These are phyloP conservation scores for Myodes glareolus DNA, from an alignment of 2,113 vertebrate species.

Conservation along the genomic window DNA sequence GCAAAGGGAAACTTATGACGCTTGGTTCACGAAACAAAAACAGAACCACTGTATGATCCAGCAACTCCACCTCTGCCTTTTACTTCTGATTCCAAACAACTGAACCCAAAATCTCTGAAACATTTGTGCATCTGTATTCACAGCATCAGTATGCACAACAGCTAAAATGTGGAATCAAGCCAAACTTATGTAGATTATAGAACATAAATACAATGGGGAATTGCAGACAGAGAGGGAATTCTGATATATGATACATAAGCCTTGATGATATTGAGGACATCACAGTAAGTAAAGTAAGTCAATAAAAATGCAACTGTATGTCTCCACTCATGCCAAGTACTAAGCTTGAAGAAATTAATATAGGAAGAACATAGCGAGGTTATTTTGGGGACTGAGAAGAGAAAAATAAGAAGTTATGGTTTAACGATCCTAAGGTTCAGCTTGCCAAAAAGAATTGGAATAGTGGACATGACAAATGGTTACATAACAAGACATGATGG, in stretches of 20 bases:
- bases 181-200: not conserved
- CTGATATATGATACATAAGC: not conserved
- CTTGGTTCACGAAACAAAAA: not conserved
- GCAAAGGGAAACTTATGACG: not conserved
- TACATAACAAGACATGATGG: not conserved
- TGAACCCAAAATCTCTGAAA: not conserved
- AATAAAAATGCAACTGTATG: not conserved
- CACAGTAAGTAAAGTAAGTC: not conserved
- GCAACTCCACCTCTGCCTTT: not conserved
- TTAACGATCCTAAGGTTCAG: not conserved
- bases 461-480: not conserved
- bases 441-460: not conserved
- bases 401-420: not conserved
- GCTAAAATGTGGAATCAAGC: not conserved
- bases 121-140: not conserved
- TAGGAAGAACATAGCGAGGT: not conserved
- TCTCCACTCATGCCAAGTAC: not conserved
- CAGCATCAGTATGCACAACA: not conserved
- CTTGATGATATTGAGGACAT: not conserved
- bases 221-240: not conserved
- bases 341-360: not conserved
- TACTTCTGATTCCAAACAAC: not conserved
- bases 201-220: not conserved
- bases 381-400: not conserved
- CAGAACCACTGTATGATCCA: not conserved